Conservation (phyloP, 2,888 invertebrate species). For the Scrobipalpa costella region DNA sequence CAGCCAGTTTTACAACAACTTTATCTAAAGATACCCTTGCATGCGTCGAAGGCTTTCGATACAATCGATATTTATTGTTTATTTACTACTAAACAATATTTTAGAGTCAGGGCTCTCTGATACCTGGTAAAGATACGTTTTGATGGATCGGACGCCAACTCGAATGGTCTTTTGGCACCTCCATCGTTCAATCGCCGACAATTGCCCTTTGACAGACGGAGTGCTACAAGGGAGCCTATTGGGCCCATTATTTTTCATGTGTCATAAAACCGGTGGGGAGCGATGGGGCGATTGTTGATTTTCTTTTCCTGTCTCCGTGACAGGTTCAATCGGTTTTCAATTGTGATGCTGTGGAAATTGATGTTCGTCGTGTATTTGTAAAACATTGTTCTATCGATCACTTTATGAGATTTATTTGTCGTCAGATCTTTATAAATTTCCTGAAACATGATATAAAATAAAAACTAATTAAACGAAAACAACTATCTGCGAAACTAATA, state of each 20-base stretch:
- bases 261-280: constrained; percentile 36
- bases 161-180: constrained; percentile 71
- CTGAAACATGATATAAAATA: too few species aligned
- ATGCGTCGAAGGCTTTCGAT: background rate
- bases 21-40: background rate
- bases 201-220: constrained; percentile 68
- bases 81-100: background rate
- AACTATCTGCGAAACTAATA: constrained; percentile 2
- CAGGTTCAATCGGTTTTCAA: constrained; percentile 12
- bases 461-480: background rate
- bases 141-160: constrained; percentile 71
- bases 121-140: constrained; percentile 54
- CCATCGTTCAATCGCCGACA: constrained; percentile 75
- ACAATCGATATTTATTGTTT: background rate
- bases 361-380: background rate
- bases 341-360: background rate
- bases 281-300: constrained; percentile 20
- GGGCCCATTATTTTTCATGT: constrained; percentile 67
- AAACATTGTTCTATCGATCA: too few species aligned
- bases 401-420: too few species aligned
- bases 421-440: too few species aligned
- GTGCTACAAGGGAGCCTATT: constrained; percentile 60
- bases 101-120: constrained; percentile 36
- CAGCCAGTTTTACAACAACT: constrained; percentile 40
- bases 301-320: constrained; percentile 9